Base-by-base conservation (phyloP, 1,140 invertebrate genomes). In the Nymphalis io region DNA sequence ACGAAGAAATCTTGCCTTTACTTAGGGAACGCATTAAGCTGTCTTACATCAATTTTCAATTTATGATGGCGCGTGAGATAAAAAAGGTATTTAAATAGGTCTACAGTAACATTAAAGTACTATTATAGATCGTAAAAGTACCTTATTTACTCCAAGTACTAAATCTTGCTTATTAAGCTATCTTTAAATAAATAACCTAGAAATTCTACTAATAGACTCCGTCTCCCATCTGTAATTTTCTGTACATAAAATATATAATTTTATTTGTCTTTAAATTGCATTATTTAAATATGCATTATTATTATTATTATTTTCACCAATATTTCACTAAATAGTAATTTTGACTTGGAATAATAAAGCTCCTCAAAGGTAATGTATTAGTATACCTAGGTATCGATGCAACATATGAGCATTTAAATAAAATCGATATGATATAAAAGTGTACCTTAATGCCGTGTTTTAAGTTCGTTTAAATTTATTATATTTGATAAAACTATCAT, bases 131-230 rank as follows among this genome's bases (percentile, higher is more conserved):
- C 76, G 73, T 83, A 82, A 83, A 83, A 62, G 65, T 62, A 63
- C 33, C 62, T 72, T 57, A 61, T 70, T 63, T 72, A 74, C 72
- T 73, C 48, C 68, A 70, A 75, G 75, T 74, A 72, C 70, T 74
- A 83, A 81, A 81, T 79, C 71, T 74, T 63, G 73, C 70, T 81
- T 76, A 80, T 83, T 80, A 80, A 81, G 77, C 73, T 77, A 83
- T 81, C 74, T 79, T 71, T 74, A 81, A 79, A 78, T 76, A 82
- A 81, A 79, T 78, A 75, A 64, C 73, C 61, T 61, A 75, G 75
- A 73, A 78, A 75, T 68, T 55, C 64, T 42, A 42, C 53, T 75
- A 70, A 81, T 80, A 68, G 62, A 75, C 66, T 61, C 44, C 60
- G 76, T 65, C 70, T 44, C 6, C 46, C 53, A 62, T 55, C 76